Conservation (phyloP, 2,888 invertebrate genomes). For the Matsumyia berberina region DNA sequence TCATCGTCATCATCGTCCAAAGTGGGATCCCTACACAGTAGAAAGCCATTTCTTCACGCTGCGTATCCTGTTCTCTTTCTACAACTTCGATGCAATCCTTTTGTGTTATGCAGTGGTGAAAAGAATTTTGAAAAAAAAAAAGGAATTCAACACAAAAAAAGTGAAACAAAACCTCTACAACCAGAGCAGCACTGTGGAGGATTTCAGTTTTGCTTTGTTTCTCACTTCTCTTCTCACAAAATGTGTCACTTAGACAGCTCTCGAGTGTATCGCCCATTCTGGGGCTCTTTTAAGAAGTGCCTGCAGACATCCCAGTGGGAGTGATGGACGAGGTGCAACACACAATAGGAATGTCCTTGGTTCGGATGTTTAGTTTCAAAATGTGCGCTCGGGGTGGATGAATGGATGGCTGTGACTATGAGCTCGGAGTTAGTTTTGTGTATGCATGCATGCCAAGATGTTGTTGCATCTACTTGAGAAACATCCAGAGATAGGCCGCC, state of each 20-base stretch:
- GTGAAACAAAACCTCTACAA: slow-evolving; percentile 27
- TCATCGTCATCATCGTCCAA: slow-evolving; percentile 1
- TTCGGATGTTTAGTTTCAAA: slow-evolving; percentile 56
- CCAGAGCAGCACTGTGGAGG: slow-evolving; percentile 33
- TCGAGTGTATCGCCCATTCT: slow-evolving; percentile 60
- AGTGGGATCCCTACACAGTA: slow-evolving; percentile 22
- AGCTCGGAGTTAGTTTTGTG: slow-evolving; percentile 47
- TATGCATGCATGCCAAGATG: slow-evolving; percentile 56
- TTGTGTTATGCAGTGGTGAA: slow-evolving; percentile 40
- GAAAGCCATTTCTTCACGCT: slow-evolving; percentile 40
- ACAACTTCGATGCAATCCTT: slow-evolving; percentile 45
- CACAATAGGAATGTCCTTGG: slow-evolving; percentile 71
- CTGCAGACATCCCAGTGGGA: slow-evolving; percentile 60
- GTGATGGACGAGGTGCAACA: slow-evolving; percentile 65
- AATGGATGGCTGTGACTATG: too few relatives aligned
- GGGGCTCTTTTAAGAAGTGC: slow-evolving; percentile 53
- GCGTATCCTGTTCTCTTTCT: slow-evolving; percentile 53
- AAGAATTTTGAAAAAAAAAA: slow-evolving; percentile 18
- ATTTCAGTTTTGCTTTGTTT: slow-evolving; percentile 66
- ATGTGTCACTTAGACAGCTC: slow-evolving; percentile 73
- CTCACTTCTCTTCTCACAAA: slow-evolving; percentile 56
- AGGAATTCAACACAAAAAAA: neutral
- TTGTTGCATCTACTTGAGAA: slow-evolving; percentile 63
- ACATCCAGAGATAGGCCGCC: slow-evolving; percentile 30
- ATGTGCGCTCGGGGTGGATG: neutral